These are phyloP conservation scores for Pachyseris speciosa DNA, from an alignment of 64 coral and sea anemone species.

Conservation along the genomic window DNA sequence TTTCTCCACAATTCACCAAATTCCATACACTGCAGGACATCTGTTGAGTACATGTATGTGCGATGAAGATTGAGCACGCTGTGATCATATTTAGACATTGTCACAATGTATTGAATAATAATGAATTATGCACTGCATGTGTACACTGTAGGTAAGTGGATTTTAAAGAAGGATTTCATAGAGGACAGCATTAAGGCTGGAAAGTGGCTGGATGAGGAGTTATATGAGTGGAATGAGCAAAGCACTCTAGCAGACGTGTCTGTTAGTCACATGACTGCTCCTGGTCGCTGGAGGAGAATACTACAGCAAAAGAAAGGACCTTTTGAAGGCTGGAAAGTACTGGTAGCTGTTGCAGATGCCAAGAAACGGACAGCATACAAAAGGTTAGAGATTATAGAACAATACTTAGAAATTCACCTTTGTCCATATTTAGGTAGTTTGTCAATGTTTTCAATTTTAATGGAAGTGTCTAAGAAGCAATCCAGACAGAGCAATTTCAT, in stretches of 20 bases:
- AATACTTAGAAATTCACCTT: not conserved
- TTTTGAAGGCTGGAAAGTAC: slow-evolving; percentile 73
- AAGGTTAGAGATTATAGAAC: slow-evolving; percentile 27
- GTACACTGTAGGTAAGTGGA: slow-evolving; percentile 85
- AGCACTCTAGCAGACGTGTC: not conserved
- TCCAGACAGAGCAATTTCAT: too few relatives aligned
- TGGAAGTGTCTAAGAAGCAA: too few relatives aligned
- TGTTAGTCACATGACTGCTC: slow-evolving; percentile 46
- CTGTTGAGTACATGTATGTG: not conserved
- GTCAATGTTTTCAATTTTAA: too few relatives aligned
- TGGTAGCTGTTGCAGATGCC: slow-evolving; percentile 72
- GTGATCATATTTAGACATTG: too few relatives aligned
- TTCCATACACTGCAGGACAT: too few relatives aligned
- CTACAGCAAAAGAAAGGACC: slow-evolving; percentile 42
- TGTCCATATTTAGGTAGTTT: too few relatives aligned
- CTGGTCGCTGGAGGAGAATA: slow-evolving; percentile 76
- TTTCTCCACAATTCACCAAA: too few relatives aligned
- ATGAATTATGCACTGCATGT: not conserved
- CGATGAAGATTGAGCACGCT: not conserved
- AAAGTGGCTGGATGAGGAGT: slow-evolving; percentile 82
- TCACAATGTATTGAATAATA: too few relatives aligned
- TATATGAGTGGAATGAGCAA: slow-evolving; percentile 83
- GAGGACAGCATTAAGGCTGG: slow-evolving; percentile 73
- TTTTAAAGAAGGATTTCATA: slow-evolving; percentile 81
- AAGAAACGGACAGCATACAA: slow-evolving; percentile 82